A percentile compares a stretch with the other conserved stretches of the same genome.
phyloP scores from a whole-genome alignment of 2,113 vertebrate genomes.

The Lophotis ruficrista region DNA sequence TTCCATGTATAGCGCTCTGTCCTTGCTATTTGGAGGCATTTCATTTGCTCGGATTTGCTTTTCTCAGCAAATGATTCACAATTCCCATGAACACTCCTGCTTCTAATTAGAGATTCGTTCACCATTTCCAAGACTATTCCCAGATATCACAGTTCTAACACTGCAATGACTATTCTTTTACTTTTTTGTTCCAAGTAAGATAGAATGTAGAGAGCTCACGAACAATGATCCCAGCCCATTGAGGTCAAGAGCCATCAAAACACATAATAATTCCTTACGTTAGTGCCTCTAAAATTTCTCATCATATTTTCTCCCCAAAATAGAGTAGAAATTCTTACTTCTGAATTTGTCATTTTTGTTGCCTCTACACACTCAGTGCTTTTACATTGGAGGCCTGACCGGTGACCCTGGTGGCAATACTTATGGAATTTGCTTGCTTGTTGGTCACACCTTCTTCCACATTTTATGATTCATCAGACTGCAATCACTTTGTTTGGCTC shows the following conservation, averaged over 20 bases:
- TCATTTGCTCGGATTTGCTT: slow-evolving; percentile 39
- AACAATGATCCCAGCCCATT: neutral
- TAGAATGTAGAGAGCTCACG: neutral
- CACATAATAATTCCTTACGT: neutral
- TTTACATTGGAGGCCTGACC: neutral
- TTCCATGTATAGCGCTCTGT: neutral
- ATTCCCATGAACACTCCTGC: slow-evolving; percentile 16
- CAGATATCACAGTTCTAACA: neutral
- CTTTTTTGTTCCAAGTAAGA: neutral
- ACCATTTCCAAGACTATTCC: slow-evolving; percentile 31
- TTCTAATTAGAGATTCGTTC: slow-evolving; percentile 22
- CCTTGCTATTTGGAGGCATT: neutral
- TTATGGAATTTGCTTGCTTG: neutral
- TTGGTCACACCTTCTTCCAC: neutral
- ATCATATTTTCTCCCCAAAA: neutral
- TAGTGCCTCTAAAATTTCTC: neutral
- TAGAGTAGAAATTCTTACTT: neutral
- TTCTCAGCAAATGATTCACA: slow-evolving; percentile 44
- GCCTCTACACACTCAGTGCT: neutral
- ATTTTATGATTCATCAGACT: neutral
- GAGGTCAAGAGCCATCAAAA: neutral
- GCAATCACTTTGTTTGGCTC: neutral
- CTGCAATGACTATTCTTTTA: neutral
- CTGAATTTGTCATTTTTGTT: neutral
- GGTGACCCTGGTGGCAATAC: neutral